Evolutionary conservation across 2,113 vertebrate genomes (phyloP).

Genomic region (Neopipo cinnamomea): DNA sequence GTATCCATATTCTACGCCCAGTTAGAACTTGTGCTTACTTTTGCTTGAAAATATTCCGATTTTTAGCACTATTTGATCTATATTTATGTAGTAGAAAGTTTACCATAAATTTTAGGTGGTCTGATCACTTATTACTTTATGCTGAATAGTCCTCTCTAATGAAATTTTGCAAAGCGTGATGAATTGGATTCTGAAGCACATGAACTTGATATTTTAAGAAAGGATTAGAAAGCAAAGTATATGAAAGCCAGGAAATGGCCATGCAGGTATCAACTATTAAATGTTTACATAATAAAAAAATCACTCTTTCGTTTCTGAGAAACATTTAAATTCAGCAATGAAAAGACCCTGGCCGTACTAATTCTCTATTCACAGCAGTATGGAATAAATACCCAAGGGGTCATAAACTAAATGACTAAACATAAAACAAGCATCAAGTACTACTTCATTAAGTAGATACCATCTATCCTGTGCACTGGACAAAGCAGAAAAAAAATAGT

Average conservation of each 20-base stretch:
- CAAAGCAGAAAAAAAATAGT: not conserved
- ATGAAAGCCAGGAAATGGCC: not conserved
- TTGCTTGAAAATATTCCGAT: not conserved
- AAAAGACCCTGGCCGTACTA: not conserved
- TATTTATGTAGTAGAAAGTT: not conserved
- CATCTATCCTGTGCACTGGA: not conserved
- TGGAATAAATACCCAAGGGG: not conserved
- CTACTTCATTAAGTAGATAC: not conserved
- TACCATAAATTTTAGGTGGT: not conserved
- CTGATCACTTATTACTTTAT: not conserved
- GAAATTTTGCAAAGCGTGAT: not conserved
- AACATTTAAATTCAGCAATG: not conserved
- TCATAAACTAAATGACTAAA: not conserved
- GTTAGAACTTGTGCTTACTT: not conserved
- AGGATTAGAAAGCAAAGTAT: not conserved
- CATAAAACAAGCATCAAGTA: not conserved
- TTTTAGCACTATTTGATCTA: not conserved
- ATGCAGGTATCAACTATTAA: not conserved
- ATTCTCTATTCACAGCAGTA: not conserved
- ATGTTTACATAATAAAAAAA: not conserved
- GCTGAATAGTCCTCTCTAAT: not conserved
- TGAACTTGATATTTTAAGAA: not conserved
- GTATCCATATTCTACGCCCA: not conserved
- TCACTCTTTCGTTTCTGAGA: not conserved
- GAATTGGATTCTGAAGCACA: not conserved